A percentile compares a stretch with the other conserved stretches of the same genome.
These are phyloP conservation scores for Hippolais icterina DNA, from an alignment of 2,113 vertebrate species.

Conservation along the genomic window DNA sequence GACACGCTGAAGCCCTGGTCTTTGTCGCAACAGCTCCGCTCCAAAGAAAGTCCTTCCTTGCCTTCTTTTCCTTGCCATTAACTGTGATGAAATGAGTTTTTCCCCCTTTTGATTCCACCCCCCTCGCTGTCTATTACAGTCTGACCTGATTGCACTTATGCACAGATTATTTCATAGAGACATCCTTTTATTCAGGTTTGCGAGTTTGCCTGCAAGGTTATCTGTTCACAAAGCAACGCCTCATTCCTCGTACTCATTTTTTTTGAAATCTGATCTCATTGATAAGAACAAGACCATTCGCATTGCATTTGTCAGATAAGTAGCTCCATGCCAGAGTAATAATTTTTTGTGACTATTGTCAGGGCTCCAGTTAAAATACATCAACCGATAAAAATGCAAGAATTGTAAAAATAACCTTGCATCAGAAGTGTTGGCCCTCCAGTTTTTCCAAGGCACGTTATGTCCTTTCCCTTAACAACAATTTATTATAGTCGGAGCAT, in stretches of 20 bases:
- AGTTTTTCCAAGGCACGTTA: background rate
- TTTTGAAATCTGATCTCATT: slow-evolving; percentile 75
- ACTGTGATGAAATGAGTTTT: slow-evolving; percentile 84
- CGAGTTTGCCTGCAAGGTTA: slow-evolving; percentile 80
- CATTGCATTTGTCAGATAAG: slow-evolving; percentile 76
- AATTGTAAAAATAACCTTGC: slow-evolving; percentile 75
- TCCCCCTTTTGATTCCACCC: slow-evolving; percentile 75
- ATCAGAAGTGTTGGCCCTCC: slow-evolving; percentile 38
- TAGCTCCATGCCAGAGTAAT: slow-evolving; percentile 59
- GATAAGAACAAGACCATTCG: slow-evolving; percentile 72
- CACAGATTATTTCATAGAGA: slow-evolving; percentile 77
- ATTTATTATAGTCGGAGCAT: background rate
- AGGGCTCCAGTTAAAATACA: slow-evolving; percentile 69
- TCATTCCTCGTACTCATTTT: slow-evolving; percentile 59
- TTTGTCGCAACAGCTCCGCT: slow-evolving; percentile 79
- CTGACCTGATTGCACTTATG: slow-evolving; percentile 77
- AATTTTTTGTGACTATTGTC: slow-evolving; percentile 77
- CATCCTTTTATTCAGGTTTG: slow-evolving; percentile 76
- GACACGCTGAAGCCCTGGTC: slow-evolving; percentile 73
- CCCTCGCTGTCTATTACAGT: slow-evolving; percentile 72
- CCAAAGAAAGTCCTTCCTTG: slow-evolving; percentile 81
- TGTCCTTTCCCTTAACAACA: slow-evolving; percentile 2
- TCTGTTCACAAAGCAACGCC: slow-evolving; percentile 71
- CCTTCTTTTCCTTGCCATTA: slow-evolving; percentile 85
- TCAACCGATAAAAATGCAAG: slow-evolving; percentile 76